Evolutionary conservation across 2,113 vertebrate genomes (phyloP), one percentile per base, ranked within the genome.

Genomic region (Lipophrys pholis): DNA sequence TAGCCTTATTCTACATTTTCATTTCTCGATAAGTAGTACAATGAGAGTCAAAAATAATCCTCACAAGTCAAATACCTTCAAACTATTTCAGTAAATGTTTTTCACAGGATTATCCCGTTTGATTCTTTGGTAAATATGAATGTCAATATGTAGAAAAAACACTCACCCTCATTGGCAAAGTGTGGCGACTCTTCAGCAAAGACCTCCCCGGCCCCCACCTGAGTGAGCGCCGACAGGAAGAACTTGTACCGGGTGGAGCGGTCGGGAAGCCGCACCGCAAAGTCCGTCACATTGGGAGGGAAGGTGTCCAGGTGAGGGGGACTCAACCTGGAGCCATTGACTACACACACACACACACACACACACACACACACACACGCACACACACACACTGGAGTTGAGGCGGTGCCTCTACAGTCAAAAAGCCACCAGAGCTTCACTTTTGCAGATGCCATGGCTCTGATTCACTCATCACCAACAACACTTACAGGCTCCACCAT

Each of bases 111-210:
- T n/a, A 10, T 42, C 11, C 10, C 9, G 14, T 12, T 45, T 45
- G 10, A 12, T 45, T 45, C 43, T 45, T 45, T 45, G 11, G 43
- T 11, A 11, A 45, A 51, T 5, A 11, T 8, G 55, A 36, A 11
- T 8, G 1, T 55, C 6, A 48, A 30, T 6, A 12, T 14, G 15
- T 5, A 17, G 39, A 6, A 38, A 2, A 2, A 30, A 11, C 17
- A 60, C 93, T 77, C 93, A 99, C 98, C 97, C 94, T 99, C 97
- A 0, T 99, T 97, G 6, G 95, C 61, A 42, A 94, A 91, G 12
- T 95, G 91, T 0, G 97, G 96, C 0, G 96, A 96, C 50, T 98
- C 96, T 79, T 94, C 92, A 0, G 91, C 83, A 42, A 89, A 67
- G 0, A 87, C 17, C 58, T 96, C 94, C 60, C 98, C 97, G 0